phyloP scores from a whole-genome alignment of 2,888 invertebrate species.

The Parelbella ahira region DNA sequence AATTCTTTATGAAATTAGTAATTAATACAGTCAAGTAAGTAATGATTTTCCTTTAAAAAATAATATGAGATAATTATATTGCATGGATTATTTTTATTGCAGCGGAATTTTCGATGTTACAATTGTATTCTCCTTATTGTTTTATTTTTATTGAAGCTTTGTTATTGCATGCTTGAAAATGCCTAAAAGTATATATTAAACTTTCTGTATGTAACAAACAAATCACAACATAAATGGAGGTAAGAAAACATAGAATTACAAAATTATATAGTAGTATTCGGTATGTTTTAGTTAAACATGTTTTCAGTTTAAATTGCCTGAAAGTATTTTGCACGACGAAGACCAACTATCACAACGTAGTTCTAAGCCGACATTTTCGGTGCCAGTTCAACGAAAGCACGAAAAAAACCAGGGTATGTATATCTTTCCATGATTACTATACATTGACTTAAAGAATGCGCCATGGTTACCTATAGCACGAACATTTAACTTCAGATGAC shows the following conservation, averaged over 20 bases:
- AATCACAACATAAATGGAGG: constrained; percentile 53
- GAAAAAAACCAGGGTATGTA: too few relatives aligned
- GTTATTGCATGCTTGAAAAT: constrained; percentile 21
- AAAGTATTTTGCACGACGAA: constrained; percentile 54
- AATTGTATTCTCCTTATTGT: constrained; percentile 10
- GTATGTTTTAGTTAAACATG: constrained; percentile 7
- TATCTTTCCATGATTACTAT: too few relatives aligned
- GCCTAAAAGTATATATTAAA: constrained; percentile 9
- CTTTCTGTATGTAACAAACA: neutral
- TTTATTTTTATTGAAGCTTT: constrained; percentile 9
- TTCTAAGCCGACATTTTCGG: constrained; percentile 43
- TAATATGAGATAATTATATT: too few relatives aligned
- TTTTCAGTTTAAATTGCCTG: constrained; percentile 52
- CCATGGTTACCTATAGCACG: too few relatives aligned
- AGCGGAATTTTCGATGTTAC: constrained; percentile 17
- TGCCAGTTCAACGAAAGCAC: constrained; percentile 52
- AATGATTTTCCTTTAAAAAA: too few relatives aligned
- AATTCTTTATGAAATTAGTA: constrained; percentile 69
- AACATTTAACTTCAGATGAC: too few relatives aligned
- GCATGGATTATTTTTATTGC: constrained; percentile 12
- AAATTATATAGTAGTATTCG: neutral
- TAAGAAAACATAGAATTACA: constrained; percentile 32
- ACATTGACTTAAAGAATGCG: too few relatives aligned
- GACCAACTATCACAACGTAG: constrained; percentile 47
- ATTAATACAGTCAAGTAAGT: constrained; percentile 51